Percentiles rank a stretch among this genome's conserved stretches.
Evolutionary conservation across 2,113 vertebrate species (phyloP).

Genomic region (Otis tarda): DNA sequence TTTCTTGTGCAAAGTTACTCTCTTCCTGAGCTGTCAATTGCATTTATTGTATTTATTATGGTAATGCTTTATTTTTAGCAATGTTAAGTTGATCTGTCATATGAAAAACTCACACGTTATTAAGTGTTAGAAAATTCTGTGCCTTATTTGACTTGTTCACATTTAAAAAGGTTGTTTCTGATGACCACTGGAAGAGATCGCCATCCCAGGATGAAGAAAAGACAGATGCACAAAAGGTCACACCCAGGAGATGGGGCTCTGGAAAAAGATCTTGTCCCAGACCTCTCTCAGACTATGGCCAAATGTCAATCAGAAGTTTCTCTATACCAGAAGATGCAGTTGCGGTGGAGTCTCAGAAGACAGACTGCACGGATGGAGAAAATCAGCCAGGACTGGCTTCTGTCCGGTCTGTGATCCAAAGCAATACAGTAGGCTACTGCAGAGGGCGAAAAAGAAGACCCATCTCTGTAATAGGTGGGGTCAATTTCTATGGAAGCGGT

Average conservation of each 20-base stretch:
- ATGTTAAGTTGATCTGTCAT: background rate
- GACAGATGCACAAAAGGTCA: slow-evolving; percentile 62
- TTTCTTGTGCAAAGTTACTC: background rate
- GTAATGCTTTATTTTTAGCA: background rate
- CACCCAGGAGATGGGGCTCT: slow-evolving; percentile 76
- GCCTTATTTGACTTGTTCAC: slow-evolving; percentile 77
- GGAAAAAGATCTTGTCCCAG: slow-evolving; percentile 80
- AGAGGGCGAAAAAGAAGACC: slow-evolving; percentile 80
- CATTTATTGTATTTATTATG: background rate
- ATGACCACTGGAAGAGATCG: slow-evolving; percentile 73
- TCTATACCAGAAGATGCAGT: slow-evolving; percentile 89
- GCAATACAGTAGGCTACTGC: slow-evolving; percentile 46
- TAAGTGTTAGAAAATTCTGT: slow-evolving; percentile 27
- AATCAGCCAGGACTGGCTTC: slow-evolving; percentile 37
- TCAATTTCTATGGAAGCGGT: slow-evolving; percentile 77
- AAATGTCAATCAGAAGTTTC: slow-evolving; percentile 80
- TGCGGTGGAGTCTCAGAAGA: slow-evolving; percentile 58
- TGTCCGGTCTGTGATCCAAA: background rate
- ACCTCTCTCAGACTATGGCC: slow-evolving; percentile 92
- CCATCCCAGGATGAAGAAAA: slow-evolving; percentile 74
- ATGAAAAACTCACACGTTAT: background rate
- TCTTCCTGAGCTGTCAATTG: background rate
- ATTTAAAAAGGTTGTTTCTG: slow-evolving; percentile 81
- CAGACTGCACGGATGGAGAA: slow-evolving; percentile 35
- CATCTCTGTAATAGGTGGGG: slow-evolving; percentile 87